Evolutionary conservation across 2,797 vertebrate genomes (phyloP).

Genomic region (Simalia tracyae): DNA sequence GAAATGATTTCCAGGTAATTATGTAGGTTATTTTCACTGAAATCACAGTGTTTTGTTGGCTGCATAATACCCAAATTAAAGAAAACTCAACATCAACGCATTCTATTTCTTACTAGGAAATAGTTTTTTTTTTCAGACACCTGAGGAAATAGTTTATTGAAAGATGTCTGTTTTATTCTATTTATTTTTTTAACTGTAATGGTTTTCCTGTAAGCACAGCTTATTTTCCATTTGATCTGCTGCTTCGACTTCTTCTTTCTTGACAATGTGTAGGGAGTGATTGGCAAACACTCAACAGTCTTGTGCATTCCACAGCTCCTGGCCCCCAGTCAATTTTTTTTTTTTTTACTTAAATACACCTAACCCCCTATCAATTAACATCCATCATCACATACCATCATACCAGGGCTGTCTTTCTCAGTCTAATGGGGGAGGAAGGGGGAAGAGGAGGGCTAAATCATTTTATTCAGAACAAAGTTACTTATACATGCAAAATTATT

Average conservation of each 20-base stretch:
- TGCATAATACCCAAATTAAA: background rate
- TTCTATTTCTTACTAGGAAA: background rate
- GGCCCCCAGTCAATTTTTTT: background rate
- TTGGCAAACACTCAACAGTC: conserved; percentile 1
- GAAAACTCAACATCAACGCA: background rate
- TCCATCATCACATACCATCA: background rate
- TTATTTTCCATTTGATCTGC: conserved; percentile 1
- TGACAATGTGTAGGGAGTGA: background rate
- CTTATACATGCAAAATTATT: background rate
- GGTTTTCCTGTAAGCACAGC: background rate
- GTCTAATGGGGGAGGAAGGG: background rate
- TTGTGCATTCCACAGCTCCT: conserved; percentile 15
- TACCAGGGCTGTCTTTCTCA: background rate
- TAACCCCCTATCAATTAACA: background rate
- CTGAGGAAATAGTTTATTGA: background rate
- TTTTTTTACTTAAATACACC: background rate
- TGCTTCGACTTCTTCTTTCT: background rate
- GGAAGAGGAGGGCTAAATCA: background rate
- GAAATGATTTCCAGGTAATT: background rate
- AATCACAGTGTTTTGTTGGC: background rate
- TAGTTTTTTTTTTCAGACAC: background rate
- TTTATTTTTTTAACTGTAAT: background rate
- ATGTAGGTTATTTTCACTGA: background rate
- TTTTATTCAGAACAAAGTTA: background rate
- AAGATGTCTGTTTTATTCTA: background rate